Evolutionary conservation across 2,888 invertebrate species (phyloP).

Genomic region (Lithophane leautieri): DNA sequence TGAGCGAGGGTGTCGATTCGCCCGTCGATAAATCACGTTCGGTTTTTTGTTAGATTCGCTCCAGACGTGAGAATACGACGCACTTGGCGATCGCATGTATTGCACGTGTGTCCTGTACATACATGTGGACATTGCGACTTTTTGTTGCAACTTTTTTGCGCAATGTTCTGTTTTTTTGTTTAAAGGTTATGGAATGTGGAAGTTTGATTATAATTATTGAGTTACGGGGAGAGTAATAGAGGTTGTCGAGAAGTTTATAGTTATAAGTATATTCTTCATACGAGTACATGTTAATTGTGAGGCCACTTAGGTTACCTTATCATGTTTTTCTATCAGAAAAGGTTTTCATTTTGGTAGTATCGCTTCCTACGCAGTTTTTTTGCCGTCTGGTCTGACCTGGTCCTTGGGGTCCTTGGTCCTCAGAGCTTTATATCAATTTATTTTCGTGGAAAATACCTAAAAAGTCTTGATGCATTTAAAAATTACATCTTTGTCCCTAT

Average conservation of each 20-base stretch:
- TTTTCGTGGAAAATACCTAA: too few species aligned
- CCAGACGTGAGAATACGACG: constrained; percentile 80
- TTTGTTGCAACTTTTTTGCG: constrained; percentile 55
- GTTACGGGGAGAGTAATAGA: constrained; percentile 22
- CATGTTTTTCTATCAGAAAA: too few species aligned
- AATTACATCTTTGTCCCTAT: too few species aligned
- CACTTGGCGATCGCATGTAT: constrained; percentile 74
- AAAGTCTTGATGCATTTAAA: too few species aligned
- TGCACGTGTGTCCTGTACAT: constrained; percentile 74
- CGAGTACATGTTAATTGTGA: too few species aligned
- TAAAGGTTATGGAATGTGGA: constrained; percentile 3
- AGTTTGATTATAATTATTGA: constrained; percentile 35
- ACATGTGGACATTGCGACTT: constrained; percentile 68
- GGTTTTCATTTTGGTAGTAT: too few species aligned
- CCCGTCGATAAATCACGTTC: constrained; percentile 82
- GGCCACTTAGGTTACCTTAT: too few species aligned
- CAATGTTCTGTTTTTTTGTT: constrained; percentile 12
- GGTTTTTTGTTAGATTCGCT: constrained; percentile 70
- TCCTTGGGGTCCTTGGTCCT: too few species aligned
- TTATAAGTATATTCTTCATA: too few species aligned
- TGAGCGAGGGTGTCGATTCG: constrained; percentile 65
- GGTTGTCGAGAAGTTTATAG: not conserved
- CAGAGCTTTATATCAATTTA: too few species aligned
- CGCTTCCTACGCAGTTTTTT: too few species aligned
- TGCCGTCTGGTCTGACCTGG: too few species aligned